These are phyloP conservation scores for Xylota segnis DNA, from an alignment of 2,888 invertebrate genomes.

Conservation along the genomic window DNA sequence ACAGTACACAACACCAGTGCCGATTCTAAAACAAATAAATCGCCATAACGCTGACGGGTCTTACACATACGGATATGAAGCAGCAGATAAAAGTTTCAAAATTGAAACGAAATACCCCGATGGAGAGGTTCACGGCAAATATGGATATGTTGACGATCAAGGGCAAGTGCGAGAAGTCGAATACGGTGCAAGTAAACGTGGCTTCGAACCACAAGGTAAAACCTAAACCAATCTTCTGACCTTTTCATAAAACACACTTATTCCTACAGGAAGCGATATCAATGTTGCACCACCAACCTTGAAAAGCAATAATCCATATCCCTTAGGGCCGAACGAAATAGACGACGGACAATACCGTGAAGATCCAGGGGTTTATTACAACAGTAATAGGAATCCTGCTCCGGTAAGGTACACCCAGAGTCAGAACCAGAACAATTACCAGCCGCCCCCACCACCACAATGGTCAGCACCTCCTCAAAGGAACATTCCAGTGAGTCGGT, in stretches of 20 bases:
- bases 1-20: slow-evolving; percentile 90
- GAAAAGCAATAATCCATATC: slow-evolving; percentile 85
- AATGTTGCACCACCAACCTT: slow-evolving; percentile 93
- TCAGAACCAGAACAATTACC: slow-evolving; percentile 41
- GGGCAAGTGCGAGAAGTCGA: slow-evolving; percentile 92
- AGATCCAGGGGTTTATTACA: slow-evolving; percentile 92
- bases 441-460: slow-evolving; percentile 43
- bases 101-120: slow-evolving; percentile 94
- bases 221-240: not conserved
- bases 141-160: slow-evolving; percentile 93
- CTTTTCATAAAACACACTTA: not conserved
- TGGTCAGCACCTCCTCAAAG: slow-evolving; percentile 66
- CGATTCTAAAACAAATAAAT: slow-evolving; percentile 93
- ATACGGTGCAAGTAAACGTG: slow-evolving; percentile 92
- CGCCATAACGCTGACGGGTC: slow-evolving; percentile 94
- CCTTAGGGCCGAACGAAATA: slow-evolving; percentile 86
- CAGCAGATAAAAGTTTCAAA: slow-evolving; percentile 94
- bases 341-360: slow-evolving; percentile 95
- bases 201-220: slow-evolving; percentile 92
- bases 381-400: slow-evolving; percentile 78
- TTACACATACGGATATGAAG: slow-evolving; percentile 95
- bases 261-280: slow-evolving; percentile 87
- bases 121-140: slow-evolving; percentile 94
- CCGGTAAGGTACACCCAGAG: slow-evolving; percentile 39
- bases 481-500: slow-evolving; percentile 81